Evolutionary conservation across 2,797 vertebrate species (phyloP).

Genomic region (Apogon hyalosoma): DNA sequence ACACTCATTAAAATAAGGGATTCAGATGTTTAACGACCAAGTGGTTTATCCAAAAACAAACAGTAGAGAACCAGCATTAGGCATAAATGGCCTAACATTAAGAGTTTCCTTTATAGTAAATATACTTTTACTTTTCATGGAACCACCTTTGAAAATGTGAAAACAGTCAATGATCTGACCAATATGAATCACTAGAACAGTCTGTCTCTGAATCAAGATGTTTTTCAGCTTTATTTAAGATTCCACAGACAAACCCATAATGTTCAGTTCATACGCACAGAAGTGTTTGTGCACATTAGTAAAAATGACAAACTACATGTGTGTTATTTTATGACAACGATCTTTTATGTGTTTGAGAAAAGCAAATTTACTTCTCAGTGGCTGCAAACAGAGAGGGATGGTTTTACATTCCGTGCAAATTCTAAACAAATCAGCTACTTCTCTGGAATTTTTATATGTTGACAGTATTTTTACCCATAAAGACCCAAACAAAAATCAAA

Average conservation of each 20-base stretch:
- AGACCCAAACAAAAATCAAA: too few relatives aligned
- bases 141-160: slow-evolving; percentile 16
- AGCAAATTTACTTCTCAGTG: slow-evolving; percentile 25
- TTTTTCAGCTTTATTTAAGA: slow-evolving; percentile 48
- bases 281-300: slow-evolving; percentile 13
- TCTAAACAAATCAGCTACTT: neutral
- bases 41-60: neutral
- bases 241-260: slow-evolving; percentile 13
- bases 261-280: slow-evolving; percentile 9
- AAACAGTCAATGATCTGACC: neutral
- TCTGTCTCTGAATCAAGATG: slow-evolving; percentile 35
- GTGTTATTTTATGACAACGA: slow-evolving; percentile 11
- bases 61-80: neutral
- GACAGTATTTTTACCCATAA: too few relatives aligned
- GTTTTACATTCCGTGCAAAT: slow-evolving; percentile 13
- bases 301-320: slow-evolving; percentile 37
- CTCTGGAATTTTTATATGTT: slow-evolving; percentile 26
- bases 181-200: slow-evolving; percentile 47
- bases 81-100: too few relatives aligned
- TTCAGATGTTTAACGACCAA: too few relatives aligned
- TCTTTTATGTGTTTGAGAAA: slow-evolving; percentile 33
- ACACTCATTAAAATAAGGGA: too few relatives aligned
- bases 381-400: neutral
- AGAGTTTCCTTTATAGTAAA: neutral
- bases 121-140: slow-evolving; percentile 11